Conservation (phyloP, 2,797 vertebrate genomes). For the Notamacropus eugenii region DNA sequence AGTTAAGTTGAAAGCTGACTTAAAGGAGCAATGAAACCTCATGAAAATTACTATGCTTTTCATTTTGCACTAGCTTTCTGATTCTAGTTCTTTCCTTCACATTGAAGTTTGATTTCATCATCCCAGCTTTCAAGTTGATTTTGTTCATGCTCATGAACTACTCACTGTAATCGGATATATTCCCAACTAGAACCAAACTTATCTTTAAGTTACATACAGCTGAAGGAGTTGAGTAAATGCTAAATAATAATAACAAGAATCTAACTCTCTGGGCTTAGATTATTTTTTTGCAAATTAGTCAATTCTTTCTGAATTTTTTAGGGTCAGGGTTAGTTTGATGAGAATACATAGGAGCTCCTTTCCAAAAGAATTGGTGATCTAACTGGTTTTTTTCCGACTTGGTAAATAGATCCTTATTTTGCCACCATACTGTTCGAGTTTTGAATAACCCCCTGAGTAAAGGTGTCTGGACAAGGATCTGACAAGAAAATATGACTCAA, state of each 20-base stretch:
- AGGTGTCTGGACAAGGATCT: constrained; percentile 1
- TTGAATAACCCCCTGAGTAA: background rate
- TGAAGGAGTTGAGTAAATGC: background rate
- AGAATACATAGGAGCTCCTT: background rate
- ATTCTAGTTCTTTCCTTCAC: background rate
- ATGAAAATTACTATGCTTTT: background rate
- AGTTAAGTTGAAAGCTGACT: constrained; percentile 21
- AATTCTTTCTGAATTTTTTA: constrained; percentile 6
- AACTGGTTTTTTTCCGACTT: constrained; percentile 17
- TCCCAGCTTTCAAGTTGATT: background rate
- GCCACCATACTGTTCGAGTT: background rate
- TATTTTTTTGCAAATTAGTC: background rate
- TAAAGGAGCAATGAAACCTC: background rate
- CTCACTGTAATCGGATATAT: background rate
- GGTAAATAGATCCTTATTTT: constrained; percentile 3
- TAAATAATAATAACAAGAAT: constrained; percentile 30
- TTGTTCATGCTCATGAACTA: background rate
- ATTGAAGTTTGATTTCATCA: constrained; percentile 6
- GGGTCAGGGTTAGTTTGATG: background rate
- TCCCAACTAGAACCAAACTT: background rate
- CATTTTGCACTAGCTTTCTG: background rate
- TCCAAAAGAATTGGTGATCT: constrained; percentile 2
- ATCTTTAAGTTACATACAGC: constrained; percentile 1
- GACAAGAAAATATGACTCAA: background rate
- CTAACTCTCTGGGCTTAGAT: background rate